A percentile compares a stretch with the other conserved stretches of the same genome.
Conservation (phyloP, 2,113 vertebrate species). For the Hippocampus mohnikei region DNA sequence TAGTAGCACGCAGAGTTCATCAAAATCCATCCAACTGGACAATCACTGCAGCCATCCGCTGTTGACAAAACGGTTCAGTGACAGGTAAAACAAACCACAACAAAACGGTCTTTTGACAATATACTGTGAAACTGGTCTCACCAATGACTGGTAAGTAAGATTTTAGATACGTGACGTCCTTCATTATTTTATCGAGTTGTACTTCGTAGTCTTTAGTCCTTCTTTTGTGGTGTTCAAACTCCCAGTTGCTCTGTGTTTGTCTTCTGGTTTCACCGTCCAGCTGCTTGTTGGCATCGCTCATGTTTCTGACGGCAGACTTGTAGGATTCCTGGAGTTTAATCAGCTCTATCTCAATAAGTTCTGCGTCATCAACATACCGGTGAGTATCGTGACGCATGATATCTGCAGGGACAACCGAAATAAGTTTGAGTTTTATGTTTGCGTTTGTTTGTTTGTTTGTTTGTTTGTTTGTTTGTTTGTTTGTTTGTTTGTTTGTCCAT, state of each 20-base stretch:
- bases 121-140: conserved; percentile 12
- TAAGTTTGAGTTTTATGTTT: background rate
- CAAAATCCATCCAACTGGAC: conserved; percentile 42
- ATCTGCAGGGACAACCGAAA: conserved; percentile 18
- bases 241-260: conserved; percentile 23
- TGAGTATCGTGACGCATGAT: conserved; percentile 18
- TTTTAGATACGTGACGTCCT: conserved; percentile 16
- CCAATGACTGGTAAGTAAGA: conserved; percentile 18
- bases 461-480: too few relatives aligned
- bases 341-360: conserved; percentile 5
- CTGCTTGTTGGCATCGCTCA: background rate
- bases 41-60: conserved; percentile 47
- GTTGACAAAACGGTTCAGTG: background rate
- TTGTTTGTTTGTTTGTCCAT: too few relatives aligned
- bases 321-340: background rate
- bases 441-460: too few relatives aligned
- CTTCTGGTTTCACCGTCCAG: background rate
- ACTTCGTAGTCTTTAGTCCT: conserved; percentile 7
- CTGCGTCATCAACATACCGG: background rate
- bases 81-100: background rate
- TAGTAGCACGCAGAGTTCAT: conserved; percentile 47
- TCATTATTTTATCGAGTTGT: conserved; percentile 11
- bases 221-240: conserved; percentile 34
- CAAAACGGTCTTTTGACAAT: background rate
- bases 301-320: background rate